Percentiles rank a stretch among this genome's conserved stretches.
Evolutionary conservation across 92 coral and sea anemone species (phyloP).

Genomic region (Paragorgia papillata): DNA sequence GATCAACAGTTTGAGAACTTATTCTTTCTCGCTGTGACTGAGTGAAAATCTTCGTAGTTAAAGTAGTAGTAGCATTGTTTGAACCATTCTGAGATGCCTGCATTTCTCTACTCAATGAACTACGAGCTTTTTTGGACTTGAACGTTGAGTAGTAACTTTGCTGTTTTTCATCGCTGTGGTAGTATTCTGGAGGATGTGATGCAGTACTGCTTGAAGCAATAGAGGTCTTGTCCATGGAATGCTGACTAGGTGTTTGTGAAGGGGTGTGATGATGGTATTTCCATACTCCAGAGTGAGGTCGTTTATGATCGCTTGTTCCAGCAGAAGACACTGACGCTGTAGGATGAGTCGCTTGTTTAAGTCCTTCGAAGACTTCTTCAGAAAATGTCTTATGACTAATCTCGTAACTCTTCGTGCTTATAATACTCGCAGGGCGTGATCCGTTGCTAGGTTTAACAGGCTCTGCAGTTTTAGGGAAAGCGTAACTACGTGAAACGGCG

Average conservation of each 20-base stretch:
- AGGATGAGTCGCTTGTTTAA: neutral
- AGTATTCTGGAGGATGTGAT: constrained; percentile 1
- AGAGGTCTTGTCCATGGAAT: constrained; percentile 6
- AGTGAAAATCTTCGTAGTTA: no score
- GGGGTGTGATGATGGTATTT: constrained; percentile 6
- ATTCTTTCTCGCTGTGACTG: neutral
- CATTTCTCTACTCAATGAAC: neutral
- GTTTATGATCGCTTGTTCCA: neutral
- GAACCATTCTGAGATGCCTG: neutral
- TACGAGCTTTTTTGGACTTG: neutral
- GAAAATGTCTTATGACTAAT: constrained; percentile 13
- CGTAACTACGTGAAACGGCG: constrained; percentile 26
- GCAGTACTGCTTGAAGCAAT: neutral
- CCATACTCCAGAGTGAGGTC: constrained; percentile 13
- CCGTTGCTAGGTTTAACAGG: neutral
- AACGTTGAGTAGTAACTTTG: constrained; percentile 24
- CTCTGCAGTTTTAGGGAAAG: constrained; percentile 15
- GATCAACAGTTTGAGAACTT: neutral
- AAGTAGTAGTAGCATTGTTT: neutral
- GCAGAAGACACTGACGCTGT: neutral
- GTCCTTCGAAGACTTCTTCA: constrained; percentile 24
- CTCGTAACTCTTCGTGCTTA: neutral
- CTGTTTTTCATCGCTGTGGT: neutral
- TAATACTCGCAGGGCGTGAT: neutral
- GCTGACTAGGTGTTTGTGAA: constrained; percentile 13